Percentiles rank a stretch among this genome's conserved stretches.
Evolutionary conservation across 2,888 invertebrate genomes (phyloP).

Genomic region (Campaea margaritaria): DNA sequence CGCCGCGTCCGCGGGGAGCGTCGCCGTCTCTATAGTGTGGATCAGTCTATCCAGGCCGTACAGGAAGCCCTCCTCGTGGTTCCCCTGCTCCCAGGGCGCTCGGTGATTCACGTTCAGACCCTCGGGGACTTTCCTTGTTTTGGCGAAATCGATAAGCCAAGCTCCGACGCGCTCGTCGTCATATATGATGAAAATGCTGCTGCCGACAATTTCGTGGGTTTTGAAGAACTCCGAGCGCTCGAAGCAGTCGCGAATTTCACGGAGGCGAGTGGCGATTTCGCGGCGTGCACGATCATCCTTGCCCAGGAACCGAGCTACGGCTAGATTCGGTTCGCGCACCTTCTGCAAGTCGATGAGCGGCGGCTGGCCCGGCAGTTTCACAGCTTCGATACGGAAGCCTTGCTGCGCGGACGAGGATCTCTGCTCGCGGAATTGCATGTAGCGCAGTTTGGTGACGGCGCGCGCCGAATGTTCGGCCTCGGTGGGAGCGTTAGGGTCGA

Average conservation of each 20-base stretch:
- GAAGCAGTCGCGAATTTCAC: conserved; percentile 90
- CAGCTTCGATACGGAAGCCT: conserved; percentile 98
- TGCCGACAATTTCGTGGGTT: conserved; percentile 96
- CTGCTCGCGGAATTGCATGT: conserved; percentile 98
- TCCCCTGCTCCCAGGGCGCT: conserved; percentile 94
- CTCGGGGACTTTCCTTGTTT: conserved; percentile 91
- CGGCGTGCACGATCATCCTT: conserved; percentile 87
- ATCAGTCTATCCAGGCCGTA: conserved; percentile 97
- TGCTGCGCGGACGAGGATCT: conserved; percentile 96
- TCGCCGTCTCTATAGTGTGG: conserved; percentile 82
- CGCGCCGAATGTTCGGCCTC: conserved; percentile 91
- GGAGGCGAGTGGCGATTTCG: conserved; percentile 89
- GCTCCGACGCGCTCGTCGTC: conserved; percentile 95
- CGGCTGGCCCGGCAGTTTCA: conserved; percentile 93
- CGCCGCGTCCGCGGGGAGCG: conserved; percentile 55
- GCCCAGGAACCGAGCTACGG: conserved; percentile 91
- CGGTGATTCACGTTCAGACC: conserved; percentile 91
- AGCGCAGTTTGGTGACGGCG: conserved; percentile 97
- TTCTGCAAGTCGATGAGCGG: conserved; percentile 96
- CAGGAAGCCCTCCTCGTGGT: conserved; percentile 98
- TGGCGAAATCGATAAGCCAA: conserved; percentile 99
- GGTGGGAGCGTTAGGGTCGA: conserved; percentile 95
- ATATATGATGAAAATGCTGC: conserved; percentile 97
- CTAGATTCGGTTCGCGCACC: conserved; percentile 91
- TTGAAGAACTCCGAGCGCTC: conserved; percentile 94